These are phyloP conservation scores for Pelochelys cantorii DNA, from an alignment of 2,797 vertebrate species.

Conservation along the genomic window DNA sequence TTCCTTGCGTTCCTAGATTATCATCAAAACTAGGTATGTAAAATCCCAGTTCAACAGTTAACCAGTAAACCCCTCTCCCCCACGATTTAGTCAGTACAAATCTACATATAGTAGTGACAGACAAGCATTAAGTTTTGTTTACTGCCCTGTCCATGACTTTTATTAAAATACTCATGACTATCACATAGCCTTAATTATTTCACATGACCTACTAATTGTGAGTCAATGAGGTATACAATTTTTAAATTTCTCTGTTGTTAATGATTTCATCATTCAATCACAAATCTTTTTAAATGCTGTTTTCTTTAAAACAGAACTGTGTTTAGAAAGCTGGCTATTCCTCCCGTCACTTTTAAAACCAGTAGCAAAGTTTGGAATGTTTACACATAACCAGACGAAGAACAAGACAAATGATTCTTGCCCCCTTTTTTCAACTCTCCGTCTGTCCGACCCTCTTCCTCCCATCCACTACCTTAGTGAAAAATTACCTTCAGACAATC, in stretches of 20 bases:
- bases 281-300: neutral
- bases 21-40: neutral
- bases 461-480: neutral
- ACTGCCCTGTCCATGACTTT: too few relatives aligned
- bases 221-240: neutral
- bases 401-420: neutral
- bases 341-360: neutral
- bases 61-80: too few relatives aligned
- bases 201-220: neutral
- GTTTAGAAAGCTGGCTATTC: neutral
- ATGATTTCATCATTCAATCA: neutral
- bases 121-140: too few relatives aligned
- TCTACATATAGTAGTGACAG: too few relatives aligned
- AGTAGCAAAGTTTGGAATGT: neutral
- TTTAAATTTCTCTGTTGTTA: neutral
- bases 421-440: neutral
- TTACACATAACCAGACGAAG: neutral
- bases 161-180: too few relatives aligned
- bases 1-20: neutral
- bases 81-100: too few relatives aligned
- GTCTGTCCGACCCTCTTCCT: neutral
- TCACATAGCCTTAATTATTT: too few relatives aligned
- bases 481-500: neutral
- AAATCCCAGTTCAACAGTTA: too few relatives aligned
- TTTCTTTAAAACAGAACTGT: neutral